A percentile compares a stretch with the other conserved stretches of the same genome.
These are phyloP conservation scores for human DNA, from an alignment of 2,113 vertebrate genomes.

Conservation along the genomic window GRCh38 chr2:114145001-114145500, in stretches of 20 bases:
- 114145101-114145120: not conserved
- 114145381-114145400: not conserved
- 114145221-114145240: not conserved
- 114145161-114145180: not conserved
- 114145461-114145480: no score
- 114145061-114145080: not conserved
- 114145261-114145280: not conserved
- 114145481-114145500: no score
- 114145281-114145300: not conserved
- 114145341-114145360: not conserved
- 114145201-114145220: not conserved
- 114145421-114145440: no score
- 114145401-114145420: no score
- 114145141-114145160: not conserved
- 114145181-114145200: not conserved
- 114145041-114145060: not conserved
- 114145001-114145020: not conserved
- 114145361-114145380: not conserved
- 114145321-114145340: not conserved
- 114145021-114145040: not conserved
- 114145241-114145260: not conserved
- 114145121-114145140: not conserved
- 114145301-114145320: not conserved
- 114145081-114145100: not conserved
- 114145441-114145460: no score